A percentile compares a stretch with the other conserved stretches of the same genome.
Evolutionary conservation across 2,797 vertebrate genomes (phyloP).

Genomic region (Molossus molossus): DNA sequence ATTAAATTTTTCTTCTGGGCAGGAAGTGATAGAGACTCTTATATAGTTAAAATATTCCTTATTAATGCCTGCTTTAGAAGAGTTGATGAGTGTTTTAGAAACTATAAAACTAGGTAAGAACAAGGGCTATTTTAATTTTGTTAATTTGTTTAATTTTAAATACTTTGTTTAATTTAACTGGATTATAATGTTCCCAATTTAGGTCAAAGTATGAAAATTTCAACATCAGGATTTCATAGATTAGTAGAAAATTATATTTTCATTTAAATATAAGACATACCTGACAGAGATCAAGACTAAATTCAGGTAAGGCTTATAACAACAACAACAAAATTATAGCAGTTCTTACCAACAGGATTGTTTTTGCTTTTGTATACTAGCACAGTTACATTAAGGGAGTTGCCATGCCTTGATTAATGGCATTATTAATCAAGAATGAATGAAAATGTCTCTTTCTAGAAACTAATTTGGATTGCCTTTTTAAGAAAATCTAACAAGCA

Average conservation of each 20-base stretch:
- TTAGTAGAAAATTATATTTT: conserved; percentile 42
- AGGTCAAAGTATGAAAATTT: conserved; percentile 31
- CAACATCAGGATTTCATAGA: neutral
- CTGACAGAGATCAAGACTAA: conserved; percentile 8
- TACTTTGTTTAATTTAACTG: neutral
- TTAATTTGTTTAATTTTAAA: neutral
- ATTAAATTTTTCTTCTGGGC: conserved; percentile 10
- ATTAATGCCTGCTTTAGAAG: neutral
- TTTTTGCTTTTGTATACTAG: neutral
- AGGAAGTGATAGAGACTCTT: neutral
- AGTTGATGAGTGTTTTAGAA: neutral
- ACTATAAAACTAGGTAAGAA: neutral
- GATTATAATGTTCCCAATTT: neutral
- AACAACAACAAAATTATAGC: neutral
- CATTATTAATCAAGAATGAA: conserved; percentile 28
- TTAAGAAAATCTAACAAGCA: neutral
- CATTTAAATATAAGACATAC: neutral
- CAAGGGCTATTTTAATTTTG: neutral
- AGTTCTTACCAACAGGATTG: neutral
- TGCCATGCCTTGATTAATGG: conserved; percentile 2
- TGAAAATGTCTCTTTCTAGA: neutral
- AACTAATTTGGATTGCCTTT: neutral
- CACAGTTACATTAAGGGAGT: neutral
- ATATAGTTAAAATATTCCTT: neutral
- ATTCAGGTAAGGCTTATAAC: neutral